Evolutionary conservation across 2,797 vertebrate genomes (phyloP), one percentile per base, ranked within the genome.

Genomic region (Pipistrellus kuhlii): DNA sequence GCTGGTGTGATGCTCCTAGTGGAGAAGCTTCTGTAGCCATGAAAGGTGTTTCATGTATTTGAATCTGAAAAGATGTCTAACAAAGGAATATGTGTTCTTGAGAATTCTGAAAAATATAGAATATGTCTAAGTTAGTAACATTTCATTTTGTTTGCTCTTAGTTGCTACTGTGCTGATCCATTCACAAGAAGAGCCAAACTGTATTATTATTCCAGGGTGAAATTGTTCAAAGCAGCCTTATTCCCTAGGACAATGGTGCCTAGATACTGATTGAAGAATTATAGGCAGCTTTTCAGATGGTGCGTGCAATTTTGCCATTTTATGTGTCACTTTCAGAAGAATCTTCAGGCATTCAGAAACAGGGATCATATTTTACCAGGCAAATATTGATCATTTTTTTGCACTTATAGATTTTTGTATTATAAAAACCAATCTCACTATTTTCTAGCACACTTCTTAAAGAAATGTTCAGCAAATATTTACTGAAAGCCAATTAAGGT

Each of bases 341-440:
- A 93, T 81, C 17, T 72, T 80, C 35, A 73, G 64, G 32, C 20
- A 88, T 66, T 88, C n/a, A 72, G 30, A 91, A 30, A 80, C 3
- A 75, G 48, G 69, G 20, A 55, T 53, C 2, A 30, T 13, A 82
- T 88, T 57, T 88, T 88, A 88, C 72, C 21, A 48, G 35, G 32
- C 21, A 88, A 88, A 88, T 82, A 73, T 46, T 53, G 38, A 48
- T 84, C 32, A 84, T 51, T 95, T 80, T 57, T 27, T 88, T 75
- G 13, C 6, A 51, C 48, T 32, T 88, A 23, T 1, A 69, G 38
- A 21, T 77, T 95, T 94, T 66, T 68, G 41, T 78, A 41, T 66
- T 68, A 35, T 78, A 41, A 72, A 82, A 93, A 82, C 5, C 17
- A 59, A 48, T 57, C 17, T 89, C 32, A 35, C 35, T 76, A 64